Percentiles rank a stretch among this genome's conserved stretches.
phyloP scores from a whole-genome alignment of 2,888 invertebrate genomes.

The Hirtodrosophila confusa region DNA sequence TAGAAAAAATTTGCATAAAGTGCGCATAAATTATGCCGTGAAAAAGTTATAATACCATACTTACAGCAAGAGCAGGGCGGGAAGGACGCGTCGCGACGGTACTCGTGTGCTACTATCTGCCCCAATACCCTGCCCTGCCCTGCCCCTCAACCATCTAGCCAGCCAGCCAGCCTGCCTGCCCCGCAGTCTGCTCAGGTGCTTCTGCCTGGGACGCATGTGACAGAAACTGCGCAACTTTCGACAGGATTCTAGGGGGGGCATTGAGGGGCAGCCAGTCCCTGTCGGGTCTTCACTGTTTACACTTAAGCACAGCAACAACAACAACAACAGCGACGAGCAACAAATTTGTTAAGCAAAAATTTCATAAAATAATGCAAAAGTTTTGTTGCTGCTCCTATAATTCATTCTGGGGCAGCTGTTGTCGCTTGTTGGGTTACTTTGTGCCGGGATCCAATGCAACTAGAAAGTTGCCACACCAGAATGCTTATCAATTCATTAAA shows the following conservation, averaged over 20 bases:
- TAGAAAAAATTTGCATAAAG: conserved; percentile 81
- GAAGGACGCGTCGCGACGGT: conserved; percentile 6
- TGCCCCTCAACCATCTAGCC: background rate
- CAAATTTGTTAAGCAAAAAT: conserved; percentile 77
- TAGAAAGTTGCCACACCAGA: conserved; percentile 41
- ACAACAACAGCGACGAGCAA: conserved; percentile 45
- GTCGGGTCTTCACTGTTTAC: conserved; percentile 48
- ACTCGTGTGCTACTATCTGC: conserved; percentile 52
- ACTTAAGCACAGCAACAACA: conserved; percentile 59
- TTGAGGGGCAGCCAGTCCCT: conserved; percentile 25
- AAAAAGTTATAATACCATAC: conserved; percentile 80
- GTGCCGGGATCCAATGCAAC: conserved; percentile 21
- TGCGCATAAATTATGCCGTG: conserved; percentile 79
- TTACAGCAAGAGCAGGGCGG: conserved; percentile 53
- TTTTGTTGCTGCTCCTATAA: conserved; percentile 49
- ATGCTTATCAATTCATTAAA: conserved; percentile 65
- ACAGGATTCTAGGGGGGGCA: conserved; percentile 9
- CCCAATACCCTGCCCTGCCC: conserved; percentile 29
- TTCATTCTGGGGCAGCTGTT: conserved; percentile 58
- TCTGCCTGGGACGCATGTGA: conserved; percentile 67
- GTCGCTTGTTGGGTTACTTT: conserved; percentile 40
- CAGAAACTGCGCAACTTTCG: conserved; percentile 75
- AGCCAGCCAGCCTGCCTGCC: background rate
- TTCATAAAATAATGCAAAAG: conserved; percentile 78
- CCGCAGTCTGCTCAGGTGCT: conserved; percentile 42